These are phyloP conservation scores for Melanerpes formicivorus DNA, from an alignment of 2,113 vertebrate species.

Conservation along the genomic window DNA sequence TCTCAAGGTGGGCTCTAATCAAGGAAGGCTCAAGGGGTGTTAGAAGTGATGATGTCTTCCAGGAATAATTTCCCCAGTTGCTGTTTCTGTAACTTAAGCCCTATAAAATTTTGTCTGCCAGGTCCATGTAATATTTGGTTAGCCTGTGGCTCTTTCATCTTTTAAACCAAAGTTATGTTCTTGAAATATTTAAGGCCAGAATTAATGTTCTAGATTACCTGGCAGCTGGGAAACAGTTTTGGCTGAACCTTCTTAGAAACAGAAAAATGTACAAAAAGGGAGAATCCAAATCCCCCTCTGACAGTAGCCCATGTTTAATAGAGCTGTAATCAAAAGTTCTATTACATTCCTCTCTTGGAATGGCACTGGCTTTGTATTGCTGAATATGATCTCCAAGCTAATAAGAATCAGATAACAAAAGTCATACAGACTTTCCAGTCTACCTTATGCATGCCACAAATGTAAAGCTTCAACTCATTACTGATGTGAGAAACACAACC, in stretches of 20 bases:
- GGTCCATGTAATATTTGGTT: neutral
- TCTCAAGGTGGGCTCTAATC: neutral
- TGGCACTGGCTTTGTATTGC: neutral
- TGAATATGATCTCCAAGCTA: neutral
- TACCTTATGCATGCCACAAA: neutral
- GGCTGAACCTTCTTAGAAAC: neutral
- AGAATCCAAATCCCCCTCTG: neutral
- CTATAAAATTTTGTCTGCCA: neutral
- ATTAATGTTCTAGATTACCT: constrained; percentile 18
- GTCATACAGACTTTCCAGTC: neutral
- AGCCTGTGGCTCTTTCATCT: neutral
- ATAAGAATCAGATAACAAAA: neutral
- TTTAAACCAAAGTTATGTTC: constrained; percentile 40
- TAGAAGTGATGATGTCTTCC: neutral
- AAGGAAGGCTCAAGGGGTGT: neutral
- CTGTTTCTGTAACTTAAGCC: neutral
- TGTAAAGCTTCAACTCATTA: neutral
- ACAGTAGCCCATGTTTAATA: neutral
- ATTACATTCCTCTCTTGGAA: neutral
- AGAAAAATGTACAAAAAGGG: neutral
- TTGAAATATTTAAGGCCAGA: neutral
- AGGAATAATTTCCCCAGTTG: neutral
- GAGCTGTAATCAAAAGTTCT: neutral
- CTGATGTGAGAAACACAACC: neutral
- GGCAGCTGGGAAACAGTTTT: neutral